Evolutionary conservation across 2,113 vertebrate species (phyloP).

Genomic region (Cheirogaleus medius): DNA sequence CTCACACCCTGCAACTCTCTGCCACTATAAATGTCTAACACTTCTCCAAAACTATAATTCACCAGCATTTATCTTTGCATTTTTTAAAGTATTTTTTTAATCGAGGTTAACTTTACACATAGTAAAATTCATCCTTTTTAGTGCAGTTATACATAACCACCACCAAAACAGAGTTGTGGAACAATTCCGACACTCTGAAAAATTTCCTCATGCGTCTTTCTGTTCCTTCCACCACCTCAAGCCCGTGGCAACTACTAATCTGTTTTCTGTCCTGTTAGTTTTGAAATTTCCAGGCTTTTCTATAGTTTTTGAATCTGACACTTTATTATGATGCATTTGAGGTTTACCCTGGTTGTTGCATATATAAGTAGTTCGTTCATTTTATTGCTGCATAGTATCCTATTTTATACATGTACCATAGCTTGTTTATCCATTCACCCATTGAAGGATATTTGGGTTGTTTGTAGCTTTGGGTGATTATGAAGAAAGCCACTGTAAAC

Average conservation of each 20-base stretch:
- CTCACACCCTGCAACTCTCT: neutral
- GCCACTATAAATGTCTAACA: neutral
- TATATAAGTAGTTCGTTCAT: neutral
- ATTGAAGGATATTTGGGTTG: neutral
- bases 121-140: neutral
- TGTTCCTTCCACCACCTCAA: neutral
- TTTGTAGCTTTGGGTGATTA: neutral
- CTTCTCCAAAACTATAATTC: neutral
- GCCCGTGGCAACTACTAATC: neutral
- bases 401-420: neutral
- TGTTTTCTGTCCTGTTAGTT: neutral
- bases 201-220: neutral
- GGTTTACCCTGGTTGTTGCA: neutral
- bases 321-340: neutral
- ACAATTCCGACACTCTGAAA: neutral
- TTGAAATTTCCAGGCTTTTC: neutral
- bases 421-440: neutral
- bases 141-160: neutral
- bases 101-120: neutral
- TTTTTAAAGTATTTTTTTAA: neutral
- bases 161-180: neutral
- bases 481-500: neutral
- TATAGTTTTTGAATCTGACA: neutral
- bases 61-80: neutral
- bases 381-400: neutral